phyloP scores from a whole-genome alignment of 1,140 invertebrate species.

The Antheraea pernyi region DNA sequence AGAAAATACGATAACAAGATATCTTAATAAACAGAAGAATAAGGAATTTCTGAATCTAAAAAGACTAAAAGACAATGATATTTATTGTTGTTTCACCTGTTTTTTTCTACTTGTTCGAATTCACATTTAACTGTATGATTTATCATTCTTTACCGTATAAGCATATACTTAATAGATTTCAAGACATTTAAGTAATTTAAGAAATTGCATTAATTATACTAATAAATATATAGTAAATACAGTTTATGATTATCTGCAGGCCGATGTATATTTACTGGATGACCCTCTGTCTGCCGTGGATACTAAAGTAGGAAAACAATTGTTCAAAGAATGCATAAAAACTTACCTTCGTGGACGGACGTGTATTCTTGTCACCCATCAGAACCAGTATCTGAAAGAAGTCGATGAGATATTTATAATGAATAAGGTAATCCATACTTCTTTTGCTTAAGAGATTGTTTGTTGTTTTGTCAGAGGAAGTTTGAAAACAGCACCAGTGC shows the following conservation, averaged over 20 bases:
- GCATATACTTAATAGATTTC: not conserved
- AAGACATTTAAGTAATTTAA: not conserved
- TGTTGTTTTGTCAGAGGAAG: too few relatives aligned
- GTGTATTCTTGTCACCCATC: constrained; percentile 90
- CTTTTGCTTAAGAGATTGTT: too few relatives aligned
- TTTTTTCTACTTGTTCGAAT: too few relatives aligned
- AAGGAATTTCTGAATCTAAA: too few relatives aligned
- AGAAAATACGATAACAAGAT: too few relatives aligned
- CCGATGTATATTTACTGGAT: constrained; percentile 91
- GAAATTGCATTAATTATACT: not conserved
- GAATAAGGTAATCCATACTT: constrained; percentile 83
- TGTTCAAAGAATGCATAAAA: constrained; percentile 85
- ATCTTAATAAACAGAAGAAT: too few relatives aligned
- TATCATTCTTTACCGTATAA: too few relatives aligned
- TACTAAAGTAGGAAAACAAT: constrained; percentile 85
- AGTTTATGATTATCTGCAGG: constrained; percentile 53
- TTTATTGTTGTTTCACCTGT: too few relatives aligned
- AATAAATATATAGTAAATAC: not conserved
- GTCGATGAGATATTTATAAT: constrained; percentile 89
- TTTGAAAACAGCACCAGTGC: too few relatives aligned
- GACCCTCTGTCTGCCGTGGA: constrained; percentile 92
- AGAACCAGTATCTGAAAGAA: constrained; percentile 88
- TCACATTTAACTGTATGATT: too few relatives aligned
- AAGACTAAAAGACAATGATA: too few relatives aligned
- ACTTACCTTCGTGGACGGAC: constrained; percentile 82